Evolutionary conservation across 2,113 vertebrate species (phyloP).

Genomic region (Bubalus kerabau): DNA sequence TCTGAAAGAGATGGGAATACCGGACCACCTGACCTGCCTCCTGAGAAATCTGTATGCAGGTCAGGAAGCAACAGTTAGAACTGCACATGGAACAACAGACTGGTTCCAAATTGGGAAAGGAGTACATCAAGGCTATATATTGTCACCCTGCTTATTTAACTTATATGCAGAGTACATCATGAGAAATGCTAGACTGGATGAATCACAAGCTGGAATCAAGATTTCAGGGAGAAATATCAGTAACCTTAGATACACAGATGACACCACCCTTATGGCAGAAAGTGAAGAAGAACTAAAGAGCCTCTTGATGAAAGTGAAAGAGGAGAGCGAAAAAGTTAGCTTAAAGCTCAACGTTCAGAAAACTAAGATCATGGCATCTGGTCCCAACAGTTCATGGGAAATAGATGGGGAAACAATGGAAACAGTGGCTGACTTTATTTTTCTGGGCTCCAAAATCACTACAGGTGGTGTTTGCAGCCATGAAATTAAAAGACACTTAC

Average conservation of each 20-base stretch:
- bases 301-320: background rate
- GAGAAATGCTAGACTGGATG: background rate
- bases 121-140: background rate
- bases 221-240: background rate
- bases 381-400: background rate
- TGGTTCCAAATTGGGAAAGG: background rate
- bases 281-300: background rate
- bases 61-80: background rate
- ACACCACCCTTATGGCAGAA: background rate
- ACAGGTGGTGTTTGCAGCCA: background rate
- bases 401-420: background rate
- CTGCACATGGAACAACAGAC: background rate
- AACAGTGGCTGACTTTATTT: background rate
- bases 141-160: background rate
- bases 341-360: background rate
- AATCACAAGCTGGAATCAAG: background rate
- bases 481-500: background rate
- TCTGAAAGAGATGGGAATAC: background rate
- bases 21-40: background rate
- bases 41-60: background rate
- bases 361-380: background rate
- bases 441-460: background rate
- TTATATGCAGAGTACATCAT: background rate
- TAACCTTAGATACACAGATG: background rate
- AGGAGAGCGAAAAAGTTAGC: background rate